Base-by-base conservation (phyloP, 2,797 vertebrate species). In the Pyrrhura leucotis region DNA sequence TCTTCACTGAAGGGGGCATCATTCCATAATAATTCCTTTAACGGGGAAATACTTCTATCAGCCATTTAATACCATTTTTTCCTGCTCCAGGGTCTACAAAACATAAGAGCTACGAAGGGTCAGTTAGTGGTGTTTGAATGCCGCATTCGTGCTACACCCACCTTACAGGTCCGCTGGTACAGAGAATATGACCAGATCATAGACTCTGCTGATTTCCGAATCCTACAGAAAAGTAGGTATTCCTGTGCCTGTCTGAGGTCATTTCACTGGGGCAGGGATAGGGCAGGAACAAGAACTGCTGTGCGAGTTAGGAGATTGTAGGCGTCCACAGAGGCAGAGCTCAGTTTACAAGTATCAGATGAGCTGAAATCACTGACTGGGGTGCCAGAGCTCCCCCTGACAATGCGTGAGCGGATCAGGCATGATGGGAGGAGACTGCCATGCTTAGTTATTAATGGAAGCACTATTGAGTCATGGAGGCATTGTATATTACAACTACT, bases 51-150 rank as follows among this genome's bases (percentile, higher is more conserved):
- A 21, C 22, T 51, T 11, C 9, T 1, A 8, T 33, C 56, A 77
- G 66, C 21, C 54, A 53, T 44, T 74, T 90, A 54, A 94, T 26
- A 39, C 1, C 48, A 4, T 37, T 18, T 68, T 86, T 87, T 67
- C 28, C 23, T 73, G 45, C 74, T 79, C 61, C 95, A 99, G 99
- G 97, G 97, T 88, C 98, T 99, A 59, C 98, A 99, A 81, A 98
- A 99, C 68, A 92, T 99, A 89, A 98, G 97, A 72, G 97, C 98
- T 15, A 97, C 98, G 17, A 99, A 98, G 78, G 98, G 99, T 6
- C 98, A 99, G 91, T 58, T 98, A 89, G 98, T 98, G 90, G 97
- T 98, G 4, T 97, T 99, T 97, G 99, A 99, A 95, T 99, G 99
- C 42, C 97, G 98, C 35, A 90, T 99, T 85, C 98, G 97, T 16